Conservation (phyloP, 92 coral and sea anemone genomes). For the Zoanthus solanderi region DNA sequence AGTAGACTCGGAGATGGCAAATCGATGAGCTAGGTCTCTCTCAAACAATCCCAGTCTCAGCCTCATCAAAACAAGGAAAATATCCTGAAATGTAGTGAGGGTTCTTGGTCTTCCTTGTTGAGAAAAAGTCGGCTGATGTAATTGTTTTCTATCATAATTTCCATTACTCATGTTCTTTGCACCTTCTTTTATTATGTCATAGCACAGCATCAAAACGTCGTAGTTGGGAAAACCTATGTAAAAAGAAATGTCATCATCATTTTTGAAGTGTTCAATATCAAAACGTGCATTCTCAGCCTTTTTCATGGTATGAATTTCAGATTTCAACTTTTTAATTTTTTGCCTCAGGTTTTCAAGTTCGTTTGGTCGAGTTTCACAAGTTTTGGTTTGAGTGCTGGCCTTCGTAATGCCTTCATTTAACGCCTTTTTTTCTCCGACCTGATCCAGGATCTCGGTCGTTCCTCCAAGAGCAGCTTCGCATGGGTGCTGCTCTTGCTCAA, state of each 20-base stretch:
- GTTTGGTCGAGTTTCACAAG: background rate
- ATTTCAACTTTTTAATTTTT: conserved; percentile 14
- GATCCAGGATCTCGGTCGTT: background rate
- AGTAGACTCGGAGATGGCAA: too few species aligned
- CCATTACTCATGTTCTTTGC: conserved; percentile 37
- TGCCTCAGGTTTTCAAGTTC: conserved; percentile 25
- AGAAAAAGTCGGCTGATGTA: background rate
- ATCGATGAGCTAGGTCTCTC: too few species aligned
- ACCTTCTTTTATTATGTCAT: conserved; percentile 15
- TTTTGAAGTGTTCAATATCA: conserved; percentile 48
- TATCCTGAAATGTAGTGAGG: conserved; percentile 36
- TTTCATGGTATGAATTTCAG: conserved; percentile 24
- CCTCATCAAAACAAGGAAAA: too few species aligned
- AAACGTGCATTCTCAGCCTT: conserved; percentile 25
- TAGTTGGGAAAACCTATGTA: conserved; percentile 45
- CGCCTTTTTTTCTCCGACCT: conserved; percentile 9
- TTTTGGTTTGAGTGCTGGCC: background rate
- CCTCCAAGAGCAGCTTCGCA: background rate
- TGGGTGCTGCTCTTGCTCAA: background rate
- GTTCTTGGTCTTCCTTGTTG: conserved; percentile 33
- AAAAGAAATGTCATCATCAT: conserved; percentile 41
- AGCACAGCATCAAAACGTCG: conserved; percentile 12
- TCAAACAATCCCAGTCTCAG: too few species aligned
- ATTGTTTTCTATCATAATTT: conserved; percentile 10
- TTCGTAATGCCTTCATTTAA: background rate